Evolutionary conservation across 2,888 invertebrate species (phyloP), one percentile per base, ranked within the genome.

Genomic region (Drosophila longiperda): DNA sequence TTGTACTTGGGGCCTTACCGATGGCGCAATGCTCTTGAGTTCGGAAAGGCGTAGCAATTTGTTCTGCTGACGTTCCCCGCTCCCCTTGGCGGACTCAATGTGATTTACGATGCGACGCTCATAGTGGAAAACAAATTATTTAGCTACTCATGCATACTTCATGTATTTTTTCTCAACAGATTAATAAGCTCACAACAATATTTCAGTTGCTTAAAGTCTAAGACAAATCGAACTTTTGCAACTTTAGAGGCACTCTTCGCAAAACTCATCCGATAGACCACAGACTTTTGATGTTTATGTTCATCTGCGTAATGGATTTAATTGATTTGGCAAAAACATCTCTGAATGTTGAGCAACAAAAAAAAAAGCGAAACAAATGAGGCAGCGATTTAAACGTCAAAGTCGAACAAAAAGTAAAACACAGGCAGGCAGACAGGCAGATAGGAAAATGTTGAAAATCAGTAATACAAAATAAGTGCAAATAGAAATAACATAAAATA

Each of bases 331-430:
- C 29, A 17, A 17, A 32, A 38, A 57, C 45, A 26, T 62, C 26
- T 38, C 6, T 15, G 40, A 15, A 32, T 17, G 26, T 26, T 45
- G 12, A 45, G 65, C 57, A 65, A 42, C 42, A 61, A 12, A 20
- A 12, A 20, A n/a, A 45, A 23, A 15, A 45, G 8, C 23, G 50
- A 32, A 53, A 58, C 60, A 65, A 58, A 52, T 38, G 29, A 60
- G 62, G 63, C 67, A 53, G 67, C 42, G 50, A 38, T 61, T 77
- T 55, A 63, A 50, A 63, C 57, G 38, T 73, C 77, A 69, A 74
- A 66, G 26, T 50, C 57, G 62, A 20, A 45, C 20, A 7, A 20
- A n/a, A 45, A 45, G 20, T 45, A 20, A 45, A 45, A 12, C 45
- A 55, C 12, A 52, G n/a, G n/a, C n/a, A n/a, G n/a, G n/a, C n/a